Evolutionary conservation across 2,888 invertebrate species (phyloP).

Genomic region (Harpagoxenus sublaevis): DNA sequence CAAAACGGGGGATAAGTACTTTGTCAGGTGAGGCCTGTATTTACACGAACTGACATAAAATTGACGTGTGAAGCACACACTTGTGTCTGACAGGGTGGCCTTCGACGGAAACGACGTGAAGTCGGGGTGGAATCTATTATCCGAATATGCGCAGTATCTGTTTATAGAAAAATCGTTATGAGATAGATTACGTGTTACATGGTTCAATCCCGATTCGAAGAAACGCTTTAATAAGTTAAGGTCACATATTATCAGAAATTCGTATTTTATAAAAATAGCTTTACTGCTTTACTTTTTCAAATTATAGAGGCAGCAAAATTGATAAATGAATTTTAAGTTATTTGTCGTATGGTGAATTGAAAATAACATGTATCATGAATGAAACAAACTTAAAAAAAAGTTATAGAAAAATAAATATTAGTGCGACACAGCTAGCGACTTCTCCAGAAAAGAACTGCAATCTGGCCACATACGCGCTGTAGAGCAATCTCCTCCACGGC

Average conservation of each 20-base stretch:
- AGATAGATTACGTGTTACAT: neutral
- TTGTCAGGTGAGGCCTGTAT: slow-evolving; percentile 56
- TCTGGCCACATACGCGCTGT: neutral
- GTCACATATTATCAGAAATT: neutral
- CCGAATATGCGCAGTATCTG: slow-evolving; percentile 36
- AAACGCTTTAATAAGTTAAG: neutral
- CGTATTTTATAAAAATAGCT: neutral
- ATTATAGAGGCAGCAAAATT: neutral
- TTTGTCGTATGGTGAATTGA: neutral
- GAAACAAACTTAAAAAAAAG: neutral
- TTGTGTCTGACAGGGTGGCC: slow-evolving; percentile 77
- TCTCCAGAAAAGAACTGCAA: neutral
- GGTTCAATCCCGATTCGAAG: slow-evolving; percentile 1
- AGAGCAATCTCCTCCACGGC: neutral
- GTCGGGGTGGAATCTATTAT: slow-evolving; percentile 47
- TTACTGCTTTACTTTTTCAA: neutral
- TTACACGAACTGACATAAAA: slow-evolving; percentile 69
- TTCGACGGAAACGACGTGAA: slow-evolving; percentile 45
- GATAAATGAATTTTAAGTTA: neutral
- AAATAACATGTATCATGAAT: neutral
- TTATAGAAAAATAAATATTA: neutral
- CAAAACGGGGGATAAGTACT: slow-evolving; percentile 7
- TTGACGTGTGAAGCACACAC: slow-evolving; percentile 84
- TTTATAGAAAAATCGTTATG: slow-evolving; percentile 37
- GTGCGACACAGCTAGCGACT: neutral